Evolutionary conservation across 2,888 invertebrate genomes (phyloP).

Genomic region (Leptinotarsa haldemani): DNA sequence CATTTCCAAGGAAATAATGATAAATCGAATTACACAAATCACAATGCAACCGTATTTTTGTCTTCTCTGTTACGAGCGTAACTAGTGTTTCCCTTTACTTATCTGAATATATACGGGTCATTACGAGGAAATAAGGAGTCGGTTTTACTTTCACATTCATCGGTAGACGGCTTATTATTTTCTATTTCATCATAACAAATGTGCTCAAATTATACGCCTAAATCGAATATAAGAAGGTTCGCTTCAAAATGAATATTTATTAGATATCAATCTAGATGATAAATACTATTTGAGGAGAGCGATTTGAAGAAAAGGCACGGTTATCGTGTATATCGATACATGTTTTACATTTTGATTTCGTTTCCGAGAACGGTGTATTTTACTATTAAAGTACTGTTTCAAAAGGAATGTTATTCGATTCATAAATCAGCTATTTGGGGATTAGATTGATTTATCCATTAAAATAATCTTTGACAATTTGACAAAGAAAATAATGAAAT

Average conservation of each 20-base stretch:
- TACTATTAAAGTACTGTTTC: neutral
- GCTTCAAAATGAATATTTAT: slow-evolving; percentile 22
- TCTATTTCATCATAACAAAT: slow-evolving; percentile 32
- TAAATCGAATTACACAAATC: slow-evolving; percentile 12
- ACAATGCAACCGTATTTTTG: slow-evolving; percentile 14
- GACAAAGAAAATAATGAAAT: no score
- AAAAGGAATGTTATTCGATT: no score
- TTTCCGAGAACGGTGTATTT: neutral
- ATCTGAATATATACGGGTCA: slow-evolving; percentile 35
- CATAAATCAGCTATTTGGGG: no score
- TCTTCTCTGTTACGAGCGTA: neutral
- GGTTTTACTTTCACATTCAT: slow-evolving; percentile 41
- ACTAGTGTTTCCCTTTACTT: slow-evolving; percentile 32
- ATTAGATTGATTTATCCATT: no score
- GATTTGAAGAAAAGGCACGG: slow-evolving; percentile 7
- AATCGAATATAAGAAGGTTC: slow-evolving; percentile 21
- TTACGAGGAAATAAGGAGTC: slow-evolving; percentile 33
- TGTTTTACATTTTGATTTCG: slow-evolving; percentile 17
- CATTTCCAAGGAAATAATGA: neutral
- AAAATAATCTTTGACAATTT: no score
- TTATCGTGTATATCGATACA: neutral
- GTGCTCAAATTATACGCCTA: slow-evolving; percentile 26
- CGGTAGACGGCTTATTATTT: slow-evolving; percentile 31
- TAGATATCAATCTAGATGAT: slow-evolving; percentile 19
- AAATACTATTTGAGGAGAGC: slow-evolving; percentile 3